Percentiles rank a stretch among this genome's conserved stretches.
Conservation (phyloP, 2,113 vertebrate species). For the Callipepla californica region DNA sequence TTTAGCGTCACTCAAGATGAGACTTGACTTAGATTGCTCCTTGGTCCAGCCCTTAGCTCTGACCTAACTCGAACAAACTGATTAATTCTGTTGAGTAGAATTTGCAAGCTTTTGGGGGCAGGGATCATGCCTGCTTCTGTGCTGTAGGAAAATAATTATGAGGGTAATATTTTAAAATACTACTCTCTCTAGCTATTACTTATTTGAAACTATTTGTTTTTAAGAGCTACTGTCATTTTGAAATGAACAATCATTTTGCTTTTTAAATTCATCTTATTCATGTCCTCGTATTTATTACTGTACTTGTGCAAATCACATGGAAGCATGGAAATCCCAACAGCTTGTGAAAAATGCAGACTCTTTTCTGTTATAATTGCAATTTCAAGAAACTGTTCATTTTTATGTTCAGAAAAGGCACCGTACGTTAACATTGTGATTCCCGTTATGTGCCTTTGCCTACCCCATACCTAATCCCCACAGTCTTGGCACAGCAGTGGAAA, state of each 20-base stretch:
- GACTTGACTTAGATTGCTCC: constrained; percentile 6
- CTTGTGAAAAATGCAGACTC: neutral
- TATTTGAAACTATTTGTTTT: constrained; percentile 11
- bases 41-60: neutral
- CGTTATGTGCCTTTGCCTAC: neutral
- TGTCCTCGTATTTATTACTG: constrained; percentile 8
- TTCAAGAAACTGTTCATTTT: constrained; percentile 18
- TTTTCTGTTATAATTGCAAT: constrained; percentile 5
- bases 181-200: neutral
- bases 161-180: constrained; percentile 2
- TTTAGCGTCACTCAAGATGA: constrained; percentile 17
- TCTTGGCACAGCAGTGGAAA: constrained; percentile 48
- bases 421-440: neutral
- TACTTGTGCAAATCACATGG: neutral
- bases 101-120: neutral
- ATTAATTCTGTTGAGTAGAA: constrained; percentile 2
- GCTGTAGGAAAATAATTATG: neutral
- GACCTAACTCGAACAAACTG: constrained; percentile 11
- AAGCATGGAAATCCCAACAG: neutral
- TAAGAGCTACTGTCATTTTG: constrained; percentile 4
- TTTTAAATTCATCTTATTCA: constrained; percentile 24
- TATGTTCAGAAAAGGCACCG: constrained; percentile 2
- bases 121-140: neutral
- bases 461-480: constrained; percentile 7
- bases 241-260: constrained; percentile 4